Evolutionary conservation across 2,797 vertebrate genomes (phyloP).

Genomic region (Heliangelus exortis): DNA sequence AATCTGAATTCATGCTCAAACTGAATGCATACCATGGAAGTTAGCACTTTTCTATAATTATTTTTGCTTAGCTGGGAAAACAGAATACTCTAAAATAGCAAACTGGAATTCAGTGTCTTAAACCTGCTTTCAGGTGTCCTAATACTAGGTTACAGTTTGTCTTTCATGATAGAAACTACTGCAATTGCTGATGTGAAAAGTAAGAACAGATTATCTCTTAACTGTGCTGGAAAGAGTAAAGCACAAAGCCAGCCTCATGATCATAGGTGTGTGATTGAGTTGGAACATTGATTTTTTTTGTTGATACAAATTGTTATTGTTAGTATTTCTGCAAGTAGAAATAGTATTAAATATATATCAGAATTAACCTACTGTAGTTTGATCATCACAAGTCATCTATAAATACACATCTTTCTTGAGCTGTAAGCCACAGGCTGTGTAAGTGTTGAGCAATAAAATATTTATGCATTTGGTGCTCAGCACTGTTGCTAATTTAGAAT

Average conservation of each 20-base stretch:
- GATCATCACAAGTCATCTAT: neutral
- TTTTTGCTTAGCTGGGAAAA: neutral
- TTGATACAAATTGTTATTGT: neutral
- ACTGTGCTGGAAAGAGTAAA: neutral
- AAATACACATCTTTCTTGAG: neutral
- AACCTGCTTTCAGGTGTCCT: neutral
- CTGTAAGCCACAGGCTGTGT: constrained; percentile 21
- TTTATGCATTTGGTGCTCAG: constrained; percentile 36
- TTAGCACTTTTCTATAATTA: neutral
- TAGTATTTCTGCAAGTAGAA: neutral
- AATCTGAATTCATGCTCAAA: neutral
- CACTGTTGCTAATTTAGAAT: constrained; percentile 32
- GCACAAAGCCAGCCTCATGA: neutral
- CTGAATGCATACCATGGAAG: neutral
- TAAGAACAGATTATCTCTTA: neutral
- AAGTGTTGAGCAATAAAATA: constrained; percentile 60
- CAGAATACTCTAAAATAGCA: neutral
- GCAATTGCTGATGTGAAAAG: neutral
- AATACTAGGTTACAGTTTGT: neutral
- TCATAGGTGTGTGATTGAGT: neutral
- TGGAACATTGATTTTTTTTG: neutral
- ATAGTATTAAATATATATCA: neutral
- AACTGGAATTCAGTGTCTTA: neutral
- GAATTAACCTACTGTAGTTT: neutral
- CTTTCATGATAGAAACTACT: neutral